A percentile compares a stretch with the other conserved stretches of the same genome.
Evolutionary conservation across 2,888 invertebrate genomes (phyloP).

Genomic region (Uropetala carovei): DNA sequence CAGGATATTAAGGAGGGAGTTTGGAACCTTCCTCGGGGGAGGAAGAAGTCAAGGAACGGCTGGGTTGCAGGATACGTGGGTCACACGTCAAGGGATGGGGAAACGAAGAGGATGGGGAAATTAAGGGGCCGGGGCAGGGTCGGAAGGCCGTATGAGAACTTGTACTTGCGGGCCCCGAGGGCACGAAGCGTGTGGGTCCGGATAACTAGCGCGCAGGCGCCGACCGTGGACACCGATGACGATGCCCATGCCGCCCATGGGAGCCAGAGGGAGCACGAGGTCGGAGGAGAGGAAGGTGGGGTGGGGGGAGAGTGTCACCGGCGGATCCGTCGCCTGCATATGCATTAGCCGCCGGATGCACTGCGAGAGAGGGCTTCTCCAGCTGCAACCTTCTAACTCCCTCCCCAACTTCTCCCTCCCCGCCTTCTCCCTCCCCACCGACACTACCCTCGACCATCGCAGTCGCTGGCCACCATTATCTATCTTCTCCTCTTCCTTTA

Average conservation of each 20-base stretch:
- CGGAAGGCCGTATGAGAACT: not conserved
- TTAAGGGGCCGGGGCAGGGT: not conserved
- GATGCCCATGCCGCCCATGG: constrained; percentile 31
- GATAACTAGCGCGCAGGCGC: not conserved
- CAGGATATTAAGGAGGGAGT: not conserved
- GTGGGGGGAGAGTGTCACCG: not conserved
- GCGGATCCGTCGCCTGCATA: constrained; percentile 12
- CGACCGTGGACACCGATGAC: constrained; percentile 19
- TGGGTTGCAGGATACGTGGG: not conserved
- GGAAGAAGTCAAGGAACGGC: constrained; percentile 5
- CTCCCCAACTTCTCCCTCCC: not conserved
- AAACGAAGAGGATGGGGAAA: not conserved
- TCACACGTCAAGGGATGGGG: not conserved
- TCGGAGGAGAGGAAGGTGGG: not conserved
- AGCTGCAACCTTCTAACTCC: not conserved
- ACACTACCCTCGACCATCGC: too few relatives aligned
- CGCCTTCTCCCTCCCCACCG: not conserved
- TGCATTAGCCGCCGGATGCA: constrained; percentile 50
- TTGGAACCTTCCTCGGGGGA: not conserved
- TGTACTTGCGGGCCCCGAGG: not conserved
- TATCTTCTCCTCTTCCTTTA: not conserved
- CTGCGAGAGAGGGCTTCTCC: not conserved
- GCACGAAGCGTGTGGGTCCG: not conserved
- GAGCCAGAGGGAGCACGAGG: not conserved
- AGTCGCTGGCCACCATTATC: not conserved